phyloP scores from a whole-genome alignment of 2,797 vertebrate species.

The Potorous gilbertii region DNA sequence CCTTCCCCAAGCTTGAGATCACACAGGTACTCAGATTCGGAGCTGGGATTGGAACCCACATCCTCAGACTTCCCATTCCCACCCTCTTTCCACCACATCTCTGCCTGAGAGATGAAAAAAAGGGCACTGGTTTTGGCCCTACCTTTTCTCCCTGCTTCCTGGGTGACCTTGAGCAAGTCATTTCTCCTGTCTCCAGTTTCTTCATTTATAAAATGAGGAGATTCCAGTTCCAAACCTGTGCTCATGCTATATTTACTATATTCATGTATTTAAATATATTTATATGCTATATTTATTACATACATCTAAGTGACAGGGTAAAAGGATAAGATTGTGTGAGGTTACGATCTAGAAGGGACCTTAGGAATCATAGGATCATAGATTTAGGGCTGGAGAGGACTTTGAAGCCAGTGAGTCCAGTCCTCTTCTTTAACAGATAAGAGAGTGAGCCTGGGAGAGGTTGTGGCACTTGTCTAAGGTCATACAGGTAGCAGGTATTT shows the following conservation, averaged over 20 bases:
- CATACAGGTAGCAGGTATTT: background rate
- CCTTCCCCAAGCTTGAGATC: background rate
- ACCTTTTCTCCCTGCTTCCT: background rate
- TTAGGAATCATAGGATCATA: background rate
- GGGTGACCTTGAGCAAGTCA: background rate
- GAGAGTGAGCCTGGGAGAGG: background rate
- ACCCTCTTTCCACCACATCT: background rate
- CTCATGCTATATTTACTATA: background rate
- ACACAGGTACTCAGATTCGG: background rate
- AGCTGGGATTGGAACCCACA: background rate
- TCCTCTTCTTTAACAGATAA: background rate
- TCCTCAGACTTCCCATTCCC: background rate
- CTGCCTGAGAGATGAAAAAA: background rate
- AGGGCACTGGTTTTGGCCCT: background rate
- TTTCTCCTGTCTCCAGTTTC: background rate
- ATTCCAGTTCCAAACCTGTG: background rate
- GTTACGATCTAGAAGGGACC: background rate
- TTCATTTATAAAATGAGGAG: background rate
- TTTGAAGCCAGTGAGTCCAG: background rate
- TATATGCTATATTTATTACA: too few species aligned
- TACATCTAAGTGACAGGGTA: background rate
- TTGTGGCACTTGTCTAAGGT: background rate
- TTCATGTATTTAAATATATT: too few species aligned
- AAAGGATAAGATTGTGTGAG: background rate
- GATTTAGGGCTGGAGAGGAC: background rate